Evolutionary conservation across 2,888 invertebrate species (phyloP).

Genomic region (Diadromus collaris): DNA sequence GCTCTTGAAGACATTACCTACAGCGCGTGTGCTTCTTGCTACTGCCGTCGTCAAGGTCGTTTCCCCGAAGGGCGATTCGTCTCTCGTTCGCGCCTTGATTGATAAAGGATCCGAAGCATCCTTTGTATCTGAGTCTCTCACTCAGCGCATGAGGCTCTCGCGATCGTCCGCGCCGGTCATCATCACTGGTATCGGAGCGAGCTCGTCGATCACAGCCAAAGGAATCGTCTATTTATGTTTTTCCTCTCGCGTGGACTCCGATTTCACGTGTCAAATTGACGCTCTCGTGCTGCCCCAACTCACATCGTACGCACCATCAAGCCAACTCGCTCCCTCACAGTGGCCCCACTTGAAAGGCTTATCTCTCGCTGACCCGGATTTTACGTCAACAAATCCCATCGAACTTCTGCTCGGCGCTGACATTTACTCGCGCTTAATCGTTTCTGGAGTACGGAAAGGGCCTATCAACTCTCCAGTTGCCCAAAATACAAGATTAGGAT

Average conservation of each 20-base stretch:
- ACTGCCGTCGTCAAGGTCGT: slow-evolving; percentile 1
- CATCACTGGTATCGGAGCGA: slow-evolving; percentile 7
- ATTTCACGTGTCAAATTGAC: no score
- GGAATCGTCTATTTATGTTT: no score
- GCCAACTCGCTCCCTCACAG: neutral
- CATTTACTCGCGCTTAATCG: neutral
- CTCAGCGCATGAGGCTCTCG: slow-evolving; percentile 1
- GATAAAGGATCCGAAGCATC: slow-evolving; percentile 21
- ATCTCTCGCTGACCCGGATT: neutral
- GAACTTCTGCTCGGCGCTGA: neutral
- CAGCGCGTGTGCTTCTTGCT: neutral
- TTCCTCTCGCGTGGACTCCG: no score
- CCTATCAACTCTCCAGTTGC: neutral
- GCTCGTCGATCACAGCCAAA: neutral
- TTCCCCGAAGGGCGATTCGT: neutral
- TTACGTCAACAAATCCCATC: neutral
- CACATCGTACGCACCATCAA: no score
- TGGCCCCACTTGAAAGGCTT: neutral
- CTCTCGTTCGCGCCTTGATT: neutral
- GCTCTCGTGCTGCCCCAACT: neutral
- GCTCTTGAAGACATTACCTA: neutral
- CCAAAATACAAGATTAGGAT: neutral
- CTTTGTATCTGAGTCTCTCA: slow-evolving; percentile 9
- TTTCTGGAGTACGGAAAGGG: neutral
- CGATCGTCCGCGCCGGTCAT: slow-evolving; percentile 4